Conservation (phyloP, 2,888 invertebrate species). For the Drosophila melanosoma region DNA sequence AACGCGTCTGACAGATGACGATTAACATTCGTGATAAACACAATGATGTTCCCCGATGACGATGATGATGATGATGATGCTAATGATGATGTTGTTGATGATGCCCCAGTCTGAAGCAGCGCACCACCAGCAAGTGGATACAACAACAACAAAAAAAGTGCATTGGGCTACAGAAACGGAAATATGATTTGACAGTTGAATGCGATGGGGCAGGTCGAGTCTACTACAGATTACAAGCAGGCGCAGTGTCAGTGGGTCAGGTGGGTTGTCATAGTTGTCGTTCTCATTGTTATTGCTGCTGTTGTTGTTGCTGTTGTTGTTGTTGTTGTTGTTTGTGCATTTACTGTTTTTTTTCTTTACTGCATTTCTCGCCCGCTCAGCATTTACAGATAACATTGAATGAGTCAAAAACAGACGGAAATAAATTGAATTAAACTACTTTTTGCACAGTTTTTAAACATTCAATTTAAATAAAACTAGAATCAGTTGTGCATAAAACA, state of each 20-base stretch:
- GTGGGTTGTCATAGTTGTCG: constrained; percentile 23
- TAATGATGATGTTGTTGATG: constrained; percentile 12
- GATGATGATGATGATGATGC: constrained; percentile 32
- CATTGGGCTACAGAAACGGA: constrained; percentile 64
- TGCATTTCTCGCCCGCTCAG: neutral
- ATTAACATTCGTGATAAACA: constrained; percentile 52
- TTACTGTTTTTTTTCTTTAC: neutral
- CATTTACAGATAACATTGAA: neutral
- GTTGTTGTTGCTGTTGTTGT: constrained; percentile 7
- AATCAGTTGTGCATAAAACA: neutral
- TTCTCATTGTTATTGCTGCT: constrained; percentile 11
- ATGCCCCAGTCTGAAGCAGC: constrained; percentile 6
- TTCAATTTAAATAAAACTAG: neutral
- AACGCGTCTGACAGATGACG: constrained; percentile 77
- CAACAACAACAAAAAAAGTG: constrained; percentile 5
- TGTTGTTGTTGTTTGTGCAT: constrained; percentile 4
- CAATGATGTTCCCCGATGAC: constrained; percentile 24
- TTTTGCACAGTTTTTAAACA: neutral
- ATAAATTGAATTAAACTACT: neutral
- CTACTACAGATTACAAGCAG: constrained; percentile 27
- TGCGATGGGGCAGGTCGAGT: constrained; percentile 33
- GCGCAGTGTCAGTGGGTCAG: constrained; percentile 62
- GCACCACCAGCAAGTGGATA: constrained; percentile 22
- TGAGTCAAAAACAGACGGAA: neutral
- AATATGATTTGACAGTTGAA: constrained; percentile 68